Evolutionary conservation across 2,113 vertebrate species (phyloP).

Genomic region (Murina feae): DNA sequence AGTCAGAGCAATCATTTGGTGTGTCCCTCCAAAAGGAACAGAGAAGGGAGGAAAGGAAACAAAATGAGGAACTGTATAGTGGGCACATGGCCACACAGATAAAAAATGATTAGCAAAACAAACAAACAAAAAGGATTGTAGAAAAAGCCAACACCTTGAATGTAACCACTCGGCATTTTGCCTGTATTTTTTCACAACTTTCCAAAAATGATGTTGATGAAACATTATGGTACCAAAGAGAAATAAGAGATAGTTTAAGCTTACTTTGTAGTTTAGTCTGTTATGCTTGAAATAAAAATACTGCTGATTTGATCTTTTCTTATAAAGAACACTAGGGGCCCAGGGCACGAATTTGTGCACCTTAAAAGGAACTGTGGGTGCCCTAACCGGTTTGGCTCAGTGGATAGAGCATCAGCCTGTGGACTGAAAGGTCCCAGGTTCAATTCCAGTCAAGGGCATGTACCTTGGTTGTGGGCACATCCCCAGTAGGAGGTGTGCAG

Average conservation of each 20-base stretch:
- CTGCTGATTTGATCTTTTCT: background rate
- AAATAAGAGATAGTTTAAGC: background rate
- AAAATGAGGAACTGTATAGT: background rate
- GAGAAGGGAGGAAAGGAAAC: rapidly evolving
- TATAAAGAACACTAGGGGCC: background rate
- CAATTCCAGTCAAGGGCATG: no score
- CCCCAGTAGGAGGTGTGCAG: no score
- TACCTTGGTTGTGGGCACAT: no score
- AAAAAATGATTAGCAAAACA: background rate
- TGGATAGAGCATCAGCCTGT: no score
- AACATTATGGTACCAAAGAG: background rate
- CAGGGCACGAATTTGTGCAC: no score
- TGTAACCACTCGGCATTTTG: background rate
- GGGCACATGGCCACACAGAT: background rate
- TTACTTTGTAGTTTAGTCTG: background rate
- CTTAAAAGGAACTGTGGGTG: no score
- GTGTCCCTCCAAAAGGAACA: background rate
- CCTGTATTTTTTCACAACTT: background rate
- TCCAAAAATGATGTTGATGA: background rate
- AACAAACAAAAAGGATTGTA: background rate
- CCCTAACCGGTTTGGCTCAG: no score
- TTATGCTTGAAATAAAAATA: background rate
- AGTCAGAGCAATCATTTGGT: background rate
- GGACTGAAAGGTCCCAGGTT: no score
- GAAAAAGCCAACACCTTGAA: background rate